These are phyloP conservation scores for Itoplectis maculator DNA, from an alignment of 2,888 invertebrate species.

Conservation along the genomic window DNA sequence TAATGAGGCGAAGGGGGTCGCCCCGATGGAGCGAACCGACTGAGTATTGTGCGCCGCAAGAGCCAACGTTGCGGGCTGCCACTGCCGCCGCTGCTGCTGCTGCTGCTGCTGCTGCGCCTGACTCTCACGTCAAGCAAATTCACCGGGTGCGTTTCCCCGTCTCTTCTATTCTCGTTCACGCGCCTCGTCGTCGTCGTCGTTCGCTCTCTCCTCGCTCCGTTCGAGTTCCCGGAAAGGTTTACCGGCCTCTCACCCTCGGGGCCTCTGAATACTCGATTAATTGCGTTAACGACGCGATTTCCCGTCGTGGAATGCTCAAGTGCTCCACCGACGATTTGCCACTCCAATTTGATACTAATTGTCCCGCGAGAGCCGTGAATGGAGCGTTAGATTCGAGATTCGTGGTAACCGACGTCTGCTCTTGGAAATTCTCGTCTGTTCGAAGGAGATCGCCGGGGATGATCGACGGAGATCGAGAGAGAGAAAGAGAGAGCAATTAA, in stretches of 20 bases:
- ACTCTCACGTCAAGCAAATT: no score
- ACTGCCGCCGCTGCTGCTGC: no score
- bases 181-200: no score
- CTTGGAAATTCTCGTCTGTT: not conserved
- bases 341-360: conserved; percentile 21
- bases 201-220: not conserved
- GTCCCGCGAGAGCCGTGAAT: not conserved
- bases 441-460: no score
- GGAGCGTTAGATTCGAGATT: not conserved
- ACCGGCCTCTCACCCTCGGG: not conserved
- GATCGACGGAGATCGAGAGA: no score
- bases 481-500: not conserved
- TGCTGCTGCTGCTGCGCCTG: no score
- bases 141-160: conserved; percentile 2
- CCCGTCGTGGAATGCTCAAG: conserved; percentile 9
- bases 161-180: conserved; percentile 18
- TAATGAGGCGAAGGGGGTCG: conserved; percentile 41
- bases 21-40: no score
- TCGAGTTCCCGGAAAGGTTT: conserved; percentile 19
- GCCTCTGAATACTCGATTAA: conserved; percentile 40
- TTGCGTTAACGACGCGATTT: conserved; percentile 26
- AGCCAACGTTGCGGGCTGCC: no score
- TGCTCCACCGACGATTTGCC: not conserved
- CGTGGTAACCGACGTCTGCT: no score
- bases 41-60: no score